Evolutionary conservation across 2,113 vertebrate species (phyloP), one percentile per base, ranked within the genome.

Genomic region (Symphodus melops): DNA sequence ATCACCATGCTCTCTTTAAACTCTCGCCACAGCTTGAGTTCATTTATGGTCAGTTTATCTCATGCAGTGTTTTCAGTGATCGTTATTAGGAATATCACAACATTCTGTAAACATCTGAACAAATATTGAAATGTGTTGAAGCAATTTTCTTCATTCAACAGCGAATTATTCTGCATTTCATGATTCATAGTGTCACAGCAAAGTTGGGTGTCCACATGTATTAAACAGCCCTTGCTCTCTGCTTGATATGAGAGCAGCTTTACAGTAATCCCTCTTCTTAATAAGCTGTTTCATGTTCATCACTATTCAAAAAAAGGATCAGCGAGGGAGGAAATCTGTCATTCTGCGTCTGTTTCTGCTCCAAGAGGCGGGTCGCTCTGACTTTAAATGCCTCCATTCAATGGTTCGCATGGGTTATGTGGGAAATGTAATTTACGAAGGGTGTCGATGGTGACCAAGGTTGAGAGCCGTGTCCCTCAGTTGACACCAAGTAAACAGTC

Each of bases 401-500:
- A 59, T 67, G 42, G 23, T 21, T 57, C 10, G 12, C 51, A 21
- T 21, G 25, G 54, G 53, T 59, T 58, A 85, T 68, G 80, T 13
- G 42, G 8, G 12, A 77, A 68, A 77, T 71, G 82, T 61, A 67
- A 86, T 88, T 88, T 86, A 78, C 20, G 10, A 36, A 67, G 42
- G 55, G 68, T 84, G 84, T 85, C 86, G 71, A 57, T 59, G 36
- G 44, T 48, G 36, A 55, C 66, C 49, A 28, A 73, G 77, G 77
- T 79, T 77, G 64, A 83, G 64, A 78, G 75, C 46, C 5, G 20
- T 72, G 84, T 86, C 88, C 81, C 68, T 56, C 13, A 19, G 70
- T 61, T 85, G 87, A 89, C 87, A 75, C 75, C 71, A 19, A 86
- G 79, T 87, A 84, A 89, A 88, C 82, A 84, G 74, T 75, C 86